These are phyloP conservation scores for Torymus tubicola DNA, from an alignment of 2,888 invertebrate genomes.

Conservation along the genomic window DNA sequence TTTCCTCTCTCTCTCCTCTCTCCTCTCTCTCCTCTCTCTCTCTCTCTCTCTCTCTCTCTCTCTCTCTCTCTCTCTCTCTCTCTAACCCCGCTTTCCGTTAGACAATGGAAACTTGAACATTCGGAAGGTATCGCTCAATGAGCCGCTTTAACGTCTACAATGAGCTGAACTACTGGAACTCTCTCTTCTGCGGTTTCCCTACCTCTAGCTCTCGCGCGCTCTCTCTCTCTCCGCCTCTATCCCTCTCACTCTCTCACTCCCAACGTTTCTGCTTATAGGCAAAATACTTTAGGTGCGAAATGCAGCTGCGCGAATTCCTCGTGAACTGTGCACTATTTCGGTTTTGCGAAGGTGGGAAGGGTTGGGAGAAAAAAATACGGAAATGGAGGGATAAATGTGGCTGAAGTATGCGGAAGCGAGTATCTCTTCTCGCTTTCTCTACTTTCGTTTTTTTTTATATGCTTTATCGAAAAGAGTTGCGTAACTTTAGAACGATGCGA, in stretches of 20 bases:
- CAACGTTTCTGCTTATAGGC: conserved; percentile 42
- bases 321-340: conserved; percentile 18
- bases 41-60: conserved; percentile 46
- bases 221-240: background rate
- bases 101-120: conserved; percentile 58
- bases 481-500: too few species aligned
- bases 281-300: conserved; percentile 45
- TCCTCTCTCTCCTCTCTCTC: conserved; percentile 1
- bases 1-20: conserved; percentile 40
- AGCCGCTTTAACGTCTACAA: conserved; percentile 58
- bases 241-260: background rate
- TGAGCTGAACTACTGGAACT: conserved; percentile 55
- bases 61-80: background rate
- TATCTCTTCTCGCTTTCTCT: background rate
- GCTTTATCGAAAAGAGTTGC: too few species aligned
- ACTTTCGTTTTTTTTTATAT: background rate
- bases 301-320: conserved; percentile 22
- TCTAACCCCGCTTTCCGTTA: conserved; percentile 35
- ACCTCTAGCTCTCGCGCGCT: background rate
- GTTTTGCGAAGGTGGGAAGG: conserved; percentile 23
- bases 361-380: background rate
- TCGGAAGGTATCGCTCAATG: conserved; percentile 58
- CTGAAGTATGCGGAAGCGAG: background rate
- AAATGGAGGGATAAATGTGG: background rate
- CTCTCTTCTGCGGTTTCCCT: conserved; percentile 33